Base-by-base conservation (phyloP, 2,797 vertebrate species). In the Taeniopygia guttata region DNA sequence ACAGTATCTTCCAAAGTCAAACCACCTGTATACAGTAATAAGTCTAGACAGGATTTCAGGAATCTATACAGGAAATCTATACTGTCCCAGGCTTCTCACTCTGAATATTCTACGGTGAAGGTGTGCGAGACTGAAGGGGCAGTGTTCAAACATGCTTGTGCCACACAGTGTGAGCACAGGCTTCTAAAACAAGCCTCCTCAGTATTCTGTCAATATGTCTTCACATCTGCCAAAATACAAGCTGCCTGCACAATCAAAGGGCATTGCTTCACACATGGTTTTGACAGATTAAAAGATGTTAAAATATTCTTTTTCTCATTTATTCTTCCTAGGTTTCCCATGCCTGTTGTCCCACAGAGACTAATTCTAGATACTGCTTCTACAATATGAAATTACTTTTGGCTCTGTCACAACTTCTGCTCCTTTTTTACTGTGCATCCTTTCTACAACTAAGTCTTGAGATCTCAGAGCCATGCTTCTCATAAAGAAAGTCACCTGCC, bases 151-250 rank as follows among this genome's bases (percentile, higher is more conserved):
- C 54, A 46, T 0, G 10, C 42, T 42, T 26, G 38, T 8, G 7
- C 36, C 77, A 83, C 30, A 36, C 1, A 76, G 55, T 56, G 82
- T 11, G 48, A 84, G 38, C 62, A 68, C 48, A 79, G 62, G 42
- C 64, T 94, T 87, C 78, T 63, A 73, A 67, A 94, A 87, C 48
- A 80, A 94, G 49, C 16, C 46, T 87, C 45, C 45, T 82, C 86
- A 87, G 56, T 40, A 66, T 60, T 85, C 84, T 68, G 66, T 40
- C 64, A 87, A 17, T 34, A 45, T 46, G 30, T 36, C 67, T 70
- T 79, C 66, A 56, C 3, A 14, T 72, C 81, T 95, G 74, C 70
- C 89, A 94, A 94, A 90, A 86, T 18, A 74, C 69, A 89, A 82
- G 55, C 63, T 90, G 80, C 52, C 46, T 84, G 62, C 36, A 68